Conservation (phyloP, 1,140 invertebrate genomes). For the Ceratina japonica region DNA sequence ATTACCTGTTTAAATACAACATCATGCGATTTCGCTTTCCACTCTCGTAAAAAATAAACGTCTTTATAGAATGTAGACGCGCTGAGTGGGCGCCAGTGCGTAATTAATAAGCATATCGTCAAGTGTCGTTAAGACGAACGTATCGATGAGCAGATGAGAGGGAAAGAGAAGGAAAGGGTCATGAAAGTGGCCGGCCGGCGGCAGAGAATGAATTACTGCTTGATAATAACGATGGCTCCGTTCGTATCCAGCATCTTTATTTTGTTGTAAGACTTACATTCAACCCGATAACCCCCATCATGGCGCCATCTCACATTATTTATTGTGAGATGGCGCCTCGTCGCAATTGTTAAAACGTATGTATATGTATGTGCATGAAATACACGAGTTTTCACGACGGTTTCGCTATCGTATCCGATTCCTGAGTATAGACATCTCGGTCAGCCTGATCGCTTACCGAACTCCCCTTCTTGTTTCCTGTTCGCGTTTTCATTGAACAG, state of each 20-base stretch:
- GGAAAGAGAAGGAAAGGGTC: conserved; percentile 30
- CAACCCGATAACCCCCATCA: conserved; percentile 69
- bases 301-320: conserved; percentile 69
- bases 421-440: conserved; percentile 36
- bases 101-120: conserved; percentile 67
- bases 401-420: conserved; percentile 50
- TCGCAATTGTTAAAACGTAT: conserved; percentile 51
- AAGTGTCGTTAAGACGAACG: conserved; percentile 44
- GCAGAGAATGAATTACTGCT: conserved; percentile 65
- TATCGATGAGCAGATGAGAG: conserved; percentile 31
- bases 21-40: conserved; percentile 28
- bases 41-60: conserved; percentile 43
- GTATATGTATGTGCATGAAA: conserved; percentile 37
- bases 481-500: neutral
- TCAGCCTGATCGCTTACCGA: conserved; percentile 13
- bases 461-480: conserved; percentile 6
- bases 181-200: conserved; percentile 42
- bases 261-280: conserved; percentile 67
- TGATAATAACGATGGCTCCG: conserved; percentile 65
- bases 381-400: conserved; percentile 21
- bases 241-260: conserved; percentile 57
- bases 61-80: conserved; percentile 34
- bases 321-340: conserved; percentile 55
- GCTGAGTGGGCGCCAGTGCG: conserved; percentile 50
- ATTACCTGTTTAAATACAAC: neutral